These are phyloP conservation scores for Platysteira castanea DNA, from an alignment of 2,113 vertebrate genomes.

Conservation along the genomic window DNA sequence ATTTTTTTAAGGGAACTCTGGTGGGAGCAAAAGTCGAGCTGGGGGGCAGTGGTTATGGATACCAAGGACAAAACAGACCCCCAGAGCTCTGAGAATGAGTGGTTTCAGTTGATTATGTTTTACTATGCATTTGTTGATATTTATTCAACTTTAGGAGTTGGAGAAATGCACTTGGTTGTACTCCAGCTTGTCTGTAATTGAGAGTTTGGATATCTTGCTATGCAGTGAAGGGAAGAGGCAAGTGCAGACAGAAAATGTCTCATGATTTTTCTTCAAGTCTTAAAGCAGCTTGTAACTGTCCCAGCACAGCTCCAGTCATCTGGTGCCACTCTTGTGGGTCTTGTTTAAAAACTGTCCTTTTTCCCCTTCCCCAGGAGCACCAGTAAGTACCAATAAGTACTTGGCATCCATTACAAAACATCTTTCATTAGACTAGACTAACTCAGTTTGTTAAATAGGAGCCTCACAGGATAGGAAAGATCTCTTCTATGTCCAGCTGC, in stretches of 20 bases:
- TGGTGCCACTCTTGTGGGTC: neutral
- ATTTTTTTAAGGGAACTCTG: neutral
- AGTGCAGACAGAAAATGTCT: neutral
- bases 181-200: neutral
- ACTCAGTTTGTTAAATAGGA: neutral
- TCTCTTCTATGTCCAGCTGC: neutral
- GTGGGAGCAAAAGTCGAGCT: neutral
- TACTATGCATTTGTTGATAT: neutral
- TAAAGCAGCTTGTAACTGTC: neutral
- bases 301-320: neutral
- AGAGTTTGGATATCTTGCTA: neutral
- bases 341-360: neutral
- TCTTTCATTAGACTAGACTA: neutral
- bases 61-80: neutral
- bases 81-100: neutral
- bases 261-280: neutral
- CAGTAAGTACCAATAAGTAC: neutral
- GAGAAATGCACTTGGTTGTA: neutral
- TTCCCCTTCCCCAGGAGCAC: neutral
- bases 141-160: neutral
- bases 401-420: neutral
- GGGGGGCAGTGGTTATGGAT: neutral
- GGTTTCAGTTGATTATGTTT: neutral
- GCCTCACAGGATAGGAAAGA: neutral
- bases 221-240: neutral